A percentile compares a stretch with the other conserved stretches of the same genome.
Conservation (phyloP, 2,888 invertebrate genomes). For the Philereme transversata region DNA sequence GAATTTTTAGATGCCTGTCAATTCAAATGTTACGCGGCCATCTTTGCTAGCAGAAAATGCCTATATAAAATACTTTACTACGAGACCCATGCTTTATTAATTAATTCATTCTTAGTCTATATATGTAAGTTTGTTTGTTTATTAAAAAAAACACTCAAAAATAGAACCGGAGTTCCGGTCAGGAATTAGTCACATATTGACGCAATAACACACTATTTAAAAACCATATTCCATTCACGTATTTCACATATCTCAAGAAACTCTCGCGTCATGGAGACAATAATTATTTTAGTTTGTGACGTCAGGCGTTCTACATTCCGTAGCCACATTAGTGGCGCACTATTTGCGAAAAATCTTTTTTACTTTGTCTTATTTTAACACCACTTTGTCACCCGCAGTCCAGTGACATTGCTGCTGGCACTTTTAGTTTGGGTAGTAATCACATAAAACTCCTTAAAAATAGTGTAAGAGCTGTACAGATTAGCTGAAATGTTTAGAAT, state of each 20-base stretch:
- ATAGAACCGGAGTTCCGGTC: too few species aligned
- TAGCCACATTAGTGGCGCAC: constrained; percentile 45
- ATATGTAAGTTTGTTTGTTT: too few species aligned
- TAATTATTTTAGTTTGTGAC: constrained; percentile 34
- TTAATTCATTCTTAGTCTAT: too few species aligned
- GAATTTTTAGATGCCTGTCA: neutral
- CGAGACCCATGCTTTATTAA: too few species aligned
- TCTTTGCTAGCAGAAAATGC: too few species aligned
- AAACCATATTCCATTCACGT: constrained; percentile 9
- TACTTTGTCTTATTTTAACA: constrained; percentile 52
- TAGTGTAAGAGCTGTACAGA: constrained; percentile 38
- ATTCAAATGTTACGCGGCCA: too few species aligned
- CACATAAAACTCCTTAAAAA: constrained; percentile 33
- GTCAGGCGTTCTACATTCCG: constrained; percentile 52
- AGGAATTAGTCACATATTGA: too few species aligned
- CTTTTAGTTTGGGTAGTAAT: constrained; percentile 40
- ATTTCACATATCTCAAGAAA: constrained; percentile 6
- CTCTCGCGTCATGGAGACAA: constrained; percentile 35
- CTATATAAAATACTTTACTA: too few species aligned
- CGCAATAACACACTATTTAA: neutral
- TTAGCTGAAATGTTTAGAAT: neutral
- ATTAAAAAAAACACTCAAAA: too few species aligned
- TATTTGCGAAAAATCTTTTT: constrained; percentile 46
- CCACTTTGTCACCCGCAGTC: constrained; percentile 41
- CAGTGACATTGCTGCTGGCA: constrained; percentile 26